phyloP scores from a whole-genome alignment of 2,888 invertebrate genomes.

The Galerucella calmariensis region DNA sequence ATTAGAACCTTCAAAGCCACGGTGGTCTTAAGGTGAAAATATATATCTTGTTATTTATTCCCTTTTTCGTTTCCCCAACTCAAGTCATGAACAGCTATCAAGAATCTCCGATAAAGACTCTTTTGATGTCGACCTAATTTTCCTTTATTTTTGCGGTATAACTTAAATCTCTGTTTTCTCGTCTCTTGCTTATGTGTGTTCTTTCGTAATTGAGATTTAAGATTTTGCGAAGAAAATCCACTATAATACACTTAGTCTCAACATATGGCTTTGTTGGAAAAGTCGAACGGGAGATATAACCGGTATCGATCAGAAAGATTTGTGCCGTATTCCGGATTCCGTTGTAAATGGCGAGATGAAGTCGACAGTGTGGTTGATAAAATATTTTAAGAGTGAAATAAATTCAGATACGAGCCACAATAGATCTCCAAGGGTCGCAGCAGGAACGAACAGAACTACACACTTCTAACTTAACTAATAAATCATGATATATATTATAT shows the following conservation, averaged over 20 bases:
- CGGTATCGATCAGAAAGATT: constrained; percentile 15
- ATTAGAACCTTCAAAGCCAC: too few relatives aligned
- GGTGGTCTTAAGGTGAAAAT: too few relatives aligned
- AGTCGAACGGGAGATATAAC: constrained; percentile 17
- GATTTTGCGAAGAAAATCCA: constrained; percentile 34
- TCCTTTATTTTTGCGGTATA: constrained; percentile 26
- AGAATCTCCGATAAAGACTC: constrained; percentile 15
- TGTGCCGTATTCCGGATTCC: not conserved
- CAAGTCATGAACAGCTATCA: constrained; percentile 2
- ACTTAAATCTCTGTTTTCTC: constrained; percentile 40
- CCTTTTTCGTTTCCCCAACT: not conserved
- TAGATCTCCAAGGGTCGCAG: too few relatives aligned
- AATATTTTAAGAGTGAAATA: not conserved
- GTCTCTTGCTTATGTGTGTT: constrained; percentile 25
- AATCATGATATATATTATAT: too few relatives aligned
- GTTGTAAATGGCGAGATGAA: not conserved
- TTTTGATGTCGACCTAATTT: constrained; percentile 27
- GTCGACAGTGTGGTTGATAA: not conserved
- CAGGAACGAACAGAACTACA: too few relatives aligned
- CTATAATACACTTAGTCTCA: constrained; percentile 33
- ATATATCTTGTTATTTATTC: not conserved
- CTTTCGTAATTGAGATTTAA: constrained; percentile 39
- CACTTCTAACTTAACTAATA: too few relatives aligned
- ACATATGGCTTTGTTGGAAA: constrained; percentile 32
- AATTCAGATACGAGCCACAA: too few relatives aligned